Evolutionary conservation across 37 sponge, comb jelly and placozoan genomes (phyloP), one percentile per base, ranked within the genome.

Genomic region (Amphimedon queenslandica): DNA sequence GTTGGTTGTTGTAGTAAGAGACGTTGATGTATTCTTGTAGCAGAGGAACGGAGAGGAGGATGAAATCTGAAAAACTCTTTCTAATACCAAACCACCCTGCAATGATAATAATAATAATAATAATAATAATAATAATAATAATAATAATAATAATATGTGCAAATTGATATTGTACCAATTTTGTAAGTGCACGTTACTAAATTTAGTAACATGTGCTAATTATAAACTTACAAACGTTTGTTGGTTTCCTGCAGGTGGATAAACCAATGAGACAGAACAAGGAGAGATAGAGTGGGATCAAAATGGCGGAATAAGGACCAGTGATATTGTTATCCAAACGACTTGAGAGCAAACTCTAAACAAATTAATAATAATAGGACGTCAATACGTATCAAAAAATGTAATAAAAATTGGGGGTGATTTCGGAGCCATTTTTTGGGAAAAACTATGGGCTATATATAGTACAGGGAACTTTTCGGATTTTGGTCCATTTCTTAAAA

Each of bases 61-160:
- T 32, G 37, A 77, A 74, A 41, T 84, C 86, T 13, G 60, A 30
- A 42, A 76, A 81, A 64, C 40, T 77, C 53, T 78, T 81, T 5
- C 58, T 37, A 23, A 85, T 57, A 30, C 91, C 91, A 74, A 82
- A 85, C 91, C 91, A 90, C 79, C 73, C 84, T 84, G 51, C 6
- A 63, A 1, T 27, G 39, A 13, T 18, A 57, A 60, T n/a, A 27
- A 23, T 34, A 24, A n/a, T 60, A 24, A 13, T 18, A 33, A 33
- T 11, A 63, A 31, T 6, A 58, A 0, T 27, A 39, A n/a, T n/a
- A 42, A 55, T 23, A 28, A 21, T 33, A 32, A 13, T 47, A 10
- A 6, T n/a, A n/a, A n/a, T n/a, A n/a, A n/a, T n/a, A n/a, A n/a
- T n/a, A n/a, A n/a, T n/a, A n/a, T n/a, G n/a, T n/a, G n/a, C n/a